phyloP scores from a whole-genome alignment of 2,797 vertebrate genomes.

The Eidolon dupreanum region DNA sequence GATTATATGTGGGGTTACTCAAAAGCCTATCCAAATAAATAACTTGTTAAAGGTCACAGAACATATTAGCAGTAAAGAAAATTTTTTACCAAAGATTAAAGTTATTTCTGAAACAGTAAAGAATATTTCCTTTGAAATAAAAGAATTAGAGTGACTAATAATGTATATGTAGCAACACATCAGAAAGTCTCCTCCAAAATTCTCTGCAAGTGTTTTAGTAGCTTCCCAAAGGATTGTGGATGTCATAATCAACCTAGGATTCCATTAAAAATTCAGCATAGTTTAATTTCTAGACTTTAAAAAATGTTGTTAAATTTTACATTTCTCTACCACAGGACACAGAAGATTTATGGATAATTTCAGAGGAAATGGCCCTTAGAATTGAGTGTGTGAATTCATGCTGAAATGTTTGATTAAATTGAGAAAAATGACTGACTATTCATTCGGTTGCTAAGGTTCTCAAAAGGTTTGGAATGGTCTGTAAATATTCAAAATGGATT shows the following conservation, averaged over 20 bases:
- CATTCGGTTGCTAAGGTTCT: slow-evolving; percentile 38
- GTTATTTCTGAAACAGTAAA: not conserved
- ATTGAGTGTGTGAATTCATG: slow-evolving; percentile 67
- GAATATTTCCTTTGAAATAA: slow-evolving; percentile 33
- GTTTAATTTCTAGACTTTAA: slow-evolving; percentile 63
- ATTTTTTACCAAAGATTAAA: not conserved
- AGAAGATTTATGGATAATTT: slow-evolving; percentile 74
- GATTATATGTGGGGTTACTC: slow-evolving; percentile 37
- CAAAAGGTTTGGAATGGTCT: slow-evolving; percentile 40
- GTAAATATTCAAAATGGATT: slow-evolving; percentile 63
- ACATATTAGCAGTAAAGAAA: not conserved
- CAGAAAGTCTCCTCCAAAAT: not conserved
- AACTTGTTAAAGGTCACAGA: slow-evolving; percentile 33
- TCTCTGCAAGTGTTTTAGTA: not conserved
- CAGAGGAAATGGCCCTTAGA: slow-evolving; percentile 63
- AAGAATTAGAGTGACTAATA: not conserved
- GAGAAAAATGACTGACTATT: slow-evolving; percentile 40
- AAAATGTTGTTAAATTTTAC: slow-evolving; percentile 62
- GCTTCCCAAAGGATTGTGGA: slow-evolving; percentile 6
- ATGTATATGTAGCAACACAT: not conserved
- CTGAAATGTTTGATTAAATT: slow-evolving; percentile 73
- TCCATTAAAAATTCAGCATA: slow-evolving; percentile 50
- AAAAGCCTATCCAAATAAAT: slow-evolving; percentile 42
- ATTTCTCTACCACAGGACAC: slow-evolving; percentile 46
- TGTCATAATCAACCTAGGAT: not conserved